Evolutionary conservation across 2,888 invertebrate genomes (phyloP), one percentile per base, ranked within the genome.

Genomic region (Apotomis capreana): DNA sequence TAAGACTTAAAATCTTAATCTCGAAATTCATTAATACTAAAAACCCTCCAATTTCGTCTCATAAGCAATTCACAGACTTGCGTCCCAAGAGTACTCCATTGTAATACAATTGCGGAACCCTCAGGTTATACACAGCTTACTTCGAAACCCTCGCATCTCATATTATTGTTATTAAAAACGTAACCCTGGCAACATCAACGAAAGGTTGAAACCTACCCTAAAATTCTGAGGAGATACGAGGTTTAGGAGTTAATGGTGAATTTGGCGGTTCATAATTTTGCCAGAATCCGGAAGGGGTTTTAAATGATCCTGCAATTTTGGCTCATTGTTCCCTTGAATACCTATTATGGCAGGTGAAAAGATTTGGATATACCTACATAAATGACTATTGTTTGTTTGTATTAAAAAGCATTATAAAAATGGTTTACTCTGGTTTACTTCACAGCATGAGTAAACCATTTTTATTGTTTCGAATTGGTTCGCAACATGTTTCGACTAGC

Each of bases 11-110:
- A 9, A 36, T n/a, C 51, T 44, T 58, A 52, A 58, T 54, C 64
- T 46, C 36, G 44, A 59, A 65, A 65, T 65, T 65, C 46, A 70
- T 65, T 59, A 70, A 70, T 65, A 64, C 52, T 54, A 59, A 70
- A 64, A 65, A 64, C 26, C 4, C 12, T 10, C 58, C 44, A 54
- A 65, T 64, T 65, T 65, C 36, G 52, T 44, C 37, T 64, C 52
- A 70, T 70, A 60, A 70, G 59, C 44, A 51, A 69, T 69, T 69
- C 63, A 63, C 26, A 15, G 40, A 26, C 60, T 44, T n/a, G 15
- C 6, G 9, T 70, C 64, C 44, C 64, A 46, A 49, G 36, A 46
- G 59, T 26, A 37, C 60, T 60, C 55, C 46, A 51, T 63, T 51
- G 58, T 70, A 64, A 60, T 46, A 64, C 70, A 70, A 65, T 65